Evolutionary conservation across 2,113 vertebrate genomes (phyloP).

Genomic region (Brachirus orientalis): DNA sequence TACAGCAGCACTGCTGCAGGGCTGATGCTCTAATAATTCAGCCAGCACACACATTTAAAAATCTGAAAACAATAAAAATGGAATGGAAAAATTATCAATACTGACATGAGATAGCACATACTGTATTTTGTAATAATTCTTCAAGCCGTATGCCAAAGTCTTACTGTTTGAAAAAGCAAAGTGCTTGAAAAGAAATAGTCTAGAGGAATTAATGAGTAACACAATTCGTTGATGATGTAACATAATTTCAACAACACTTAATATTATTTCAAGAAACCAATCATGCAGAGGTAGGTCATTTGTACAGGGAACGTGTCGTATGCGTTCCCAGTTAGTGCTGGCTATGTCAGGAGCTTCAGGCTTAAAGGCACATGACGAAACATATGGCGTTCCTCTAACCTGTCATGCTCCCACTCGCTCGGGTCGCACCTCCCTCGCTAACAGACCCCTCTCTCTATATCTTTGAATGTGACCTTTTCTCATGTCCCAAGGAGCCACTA

Average conservation of each 20-base stretch:
- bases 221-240: no score
- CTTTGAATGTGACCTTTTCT: constrained; percentile 46
- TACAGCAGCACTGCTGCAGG: constrained; percentile 48
- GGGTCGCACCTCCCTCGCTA: constrained; percentile 14
- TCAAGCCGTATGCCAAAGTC: no score
- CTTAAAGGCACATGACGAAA: constrained; percentile 41
- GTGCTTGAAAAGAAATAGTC: no score
- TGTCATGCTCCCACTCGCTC: constrained; percentile 22
- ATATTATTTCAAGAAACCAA: no score
- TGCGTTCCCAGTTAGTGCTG: neutral
- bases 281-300: no score
- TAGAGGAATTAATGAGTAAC: no score
- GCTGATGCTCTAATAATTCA: constrained; percentile 36
- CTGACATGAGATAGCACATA: no score
- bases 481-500: constrained; percentile 61
- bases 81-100: neutral
- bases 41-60: constrained; percentile 25
- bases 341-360: neutral
- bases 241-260: no score
- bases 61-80: constrained; percentile 14
- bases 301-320: neutral
- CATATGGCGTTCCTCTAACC: constrained; percentile 48
- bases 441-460: constrained; percentile 43
- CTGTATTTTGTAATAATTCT: no score
- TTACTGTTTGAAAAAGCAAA: no score